phyloP scores from a whole-genome alignment of 2,797 vertebrate genomes.

The Lates japonicus region DNA sequence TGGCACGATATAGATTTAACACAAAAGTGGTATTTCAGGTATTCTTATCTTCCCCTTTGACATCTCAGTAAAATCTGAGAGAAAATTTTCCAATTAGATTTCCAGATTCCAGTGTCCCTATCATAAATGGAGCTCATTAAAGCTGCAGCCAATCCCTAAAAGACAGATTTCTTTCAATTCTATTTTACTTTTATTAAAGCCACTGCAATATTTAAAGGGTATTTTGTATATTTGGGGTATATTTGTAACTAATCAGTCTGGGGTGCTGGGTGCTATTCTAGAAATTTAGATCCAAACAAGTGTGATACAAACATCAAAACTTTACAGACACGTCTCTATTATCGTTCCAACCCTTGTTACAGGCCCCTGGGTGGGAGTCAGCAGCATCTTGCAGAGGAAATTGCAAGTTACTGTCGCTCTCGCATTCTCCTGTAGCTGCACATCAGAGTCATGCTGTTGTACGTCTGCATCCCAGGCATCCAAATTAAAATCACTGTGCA shows the following conservation, averaged over 20 bases:
- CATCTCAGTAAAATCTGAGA: background rate
- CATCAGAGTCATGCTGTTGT: slow-evolving; percentile 65
- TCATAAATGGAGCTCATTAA: background rate
- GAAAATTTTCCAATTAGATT: slow-evolving; percentile 19
- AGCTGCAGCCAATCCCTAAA: background rate
- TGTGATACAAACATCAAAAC: background rate
- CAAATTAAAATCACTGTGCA: slow-evolving; percentile 29
- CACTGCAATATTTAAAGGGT: background rate
- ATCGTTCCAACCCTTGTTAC: slow-evolving; percentile 79
- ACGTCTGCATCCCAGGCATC: slow-evolving; percentile 43
- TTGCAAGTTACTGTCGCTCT: slow-evolving; percentile 68
- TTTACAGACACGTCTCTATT: slow-evolving; percentile 13
- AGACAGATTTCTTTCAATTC: background rate
- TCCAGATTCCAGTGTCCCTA: slow-evolving; percentile 3
- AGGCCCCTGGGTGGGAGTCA: slow-evolving; percentile 43
- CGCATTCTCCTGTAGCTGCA: slow-evolving; percentile 44
- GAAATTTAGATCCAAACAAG: slow-evolving; percentile 2
- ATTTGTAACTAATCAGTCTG: background rate
- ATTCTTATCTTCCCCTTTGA: background rate
- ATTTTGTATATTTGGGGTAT: background rate
- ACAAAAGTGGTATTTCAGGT: background rate
- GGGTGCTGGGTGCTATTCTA: background rate
- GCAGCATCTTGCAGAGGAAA: slow-evolving; percentile 66
- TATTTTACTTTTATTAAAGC: background rate
- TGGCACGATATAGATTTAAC: slow-evolving; percentile 69